phyloP scores from a whole-genome alignment of 2,797 vertebrate genomes.

The Erpetoichthys calabaricus region DNA sequence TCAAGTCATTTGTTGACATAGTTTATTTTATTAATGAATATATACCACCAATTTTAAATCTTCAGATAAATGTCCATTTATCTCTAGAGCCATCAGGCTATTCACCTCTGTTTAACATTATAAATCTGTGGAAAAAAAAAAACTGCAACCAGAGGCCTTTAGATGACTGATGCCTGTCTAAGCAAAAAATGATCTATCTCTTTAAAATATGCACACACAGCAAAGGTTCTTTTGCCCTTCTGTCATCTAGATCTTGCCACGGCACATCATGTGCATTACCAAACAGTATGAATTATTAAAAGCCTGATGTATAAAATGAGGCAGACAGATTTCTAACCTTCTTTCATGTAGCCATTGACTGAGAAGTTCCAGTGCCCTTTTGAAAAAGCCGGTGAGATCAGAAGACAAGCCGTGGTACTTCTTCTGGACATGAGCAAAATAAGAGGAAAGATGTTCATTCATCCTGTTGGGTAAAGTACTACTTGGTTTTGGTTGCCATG shows the following conservation, averaged over 20 bases:
- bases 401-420: background rate
- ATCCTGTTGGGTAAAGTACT: conserved; percentile 27
- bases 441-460: conserved; percentile 15
- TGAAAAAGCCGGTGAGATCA: background rate
- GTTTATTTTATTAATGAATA: no score
- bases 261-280: background rate
- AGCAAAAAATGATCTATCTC: conserved; percentile 1
- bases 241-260: conserved; percentile 1
- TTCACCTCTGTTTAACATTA: no score
- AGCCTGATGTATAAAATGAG: background rate
- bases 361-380: background rate
- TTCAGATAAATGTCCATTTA: no score
- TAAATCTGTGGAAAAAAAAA: no score
- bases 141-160: no score
- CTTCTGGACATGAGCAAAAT: background rate
- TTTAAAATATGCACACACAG: conserved; percentile 9
- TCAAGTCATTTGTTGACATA: no score
- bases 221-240: background rate
- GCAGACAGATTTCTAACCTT: background rate
- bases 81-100: no score
- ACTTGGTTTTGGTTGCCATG: background rate
- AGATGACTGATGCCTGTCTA: background rate
- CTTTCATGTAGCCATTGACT: background rate
- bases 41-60: no score
- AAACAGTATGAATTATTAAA: conserved; percentile 7